Evolutionary conservation across 92 coral and sea anemone species (phyloP).

Genomic region (Meandrina meandrites): DNA sequence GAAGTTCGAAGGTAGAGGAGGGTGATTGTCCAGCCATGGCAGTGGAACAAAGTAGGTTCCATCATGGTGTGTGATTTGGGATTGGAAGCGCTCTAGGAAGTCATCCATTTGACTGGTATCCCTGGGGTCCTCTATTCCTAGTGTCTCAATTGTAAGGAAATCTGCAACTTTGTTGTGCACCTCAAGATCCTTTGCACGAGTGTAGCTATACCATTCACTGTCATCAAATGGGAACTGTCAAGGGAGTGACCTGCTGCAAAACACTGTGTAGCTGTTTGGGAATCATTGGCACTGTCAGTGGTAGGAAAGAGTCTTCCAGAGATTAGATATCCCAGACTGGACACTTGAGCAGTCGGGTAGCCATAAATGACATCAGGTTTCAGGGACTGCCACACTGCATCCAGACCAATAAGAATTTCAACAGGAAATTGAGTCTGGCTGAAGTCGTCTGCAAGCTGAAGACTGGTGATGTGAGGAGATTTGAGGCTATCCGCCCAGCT

Average conservation of each 20-base stretch:
- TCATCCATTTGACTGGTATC: slow-evolving; percentile 30
- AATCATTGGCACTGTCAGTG: neutral
- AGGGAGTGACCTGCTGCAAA: slow-evolving; percentile 6
- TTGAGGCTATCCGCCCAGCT: neutral
- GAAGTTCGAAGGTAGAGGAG: slow-evolving; percentile 46
- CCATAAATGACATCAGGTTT: slow-evolving; percentile 41
- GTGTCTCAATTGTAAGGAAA: slow-evolving; percentile 38
- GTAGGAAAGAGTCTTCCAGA: slow-evolving; percentile 42
- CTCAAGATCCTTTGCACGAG: slow-evolving; percentile 34
- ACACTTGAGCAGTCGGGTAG: slow-evolving; percentile 37
- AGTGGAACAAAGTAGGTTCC: slow-evolving; percentile 48
- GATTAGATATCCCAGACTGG: slow-evolving; percentile 43
- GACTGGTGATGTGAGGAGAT: slow-evolving; percentile 7
- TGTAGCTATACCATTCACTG: neutral
- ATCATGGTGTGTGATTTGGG: slow-evolving; percentile 35
- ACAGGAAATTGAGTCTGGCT: too few species aligned
- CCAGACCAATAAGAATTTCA: slow-evolving; percentile 53
- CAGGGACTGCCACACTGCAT: slow-evolving; percentile 46
- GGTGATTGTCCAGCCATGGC: slow-evolving; percentile 53
- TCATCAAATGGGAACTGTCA: neutral
- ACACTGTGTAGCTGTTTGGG: slow-evolving; percentile 33
- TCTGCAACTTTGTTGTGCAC: slow-evolving; percentile 36
- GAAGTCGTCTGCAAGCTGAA: too few species aligned
- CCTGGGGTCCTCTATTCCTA: slow-evolving; percentile 28
- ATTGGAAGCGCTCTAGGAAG: slow-evolving; percentile 45